Evolutionary conservation across 2,113 vertebrate genomes (phyloP), one percentile per base, ranked within the genome.

Genomic region (Hydrochoerus hydrochaeris): DNA sequence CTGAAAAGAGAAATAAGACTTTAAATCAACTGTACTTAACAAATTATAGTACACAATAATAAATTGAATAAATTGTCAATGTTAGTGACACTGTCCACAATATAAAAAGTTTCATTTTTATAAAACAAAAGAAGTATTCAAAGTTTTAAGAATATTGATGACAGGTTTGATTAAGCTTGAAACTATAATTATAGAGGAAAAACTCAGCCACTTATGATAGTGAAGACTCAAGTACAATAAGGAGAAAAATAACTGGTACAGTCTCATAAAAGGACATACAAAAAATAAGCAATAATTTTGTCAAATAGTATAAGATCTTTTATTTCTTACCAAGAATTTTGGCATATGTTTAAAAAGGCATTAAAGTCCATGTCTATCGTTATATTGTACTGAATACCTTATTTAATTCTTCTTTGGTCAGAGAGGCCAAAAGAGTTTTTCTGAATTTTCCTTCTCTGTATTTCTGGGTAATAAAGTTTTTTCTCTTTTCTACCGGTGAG

Each of bases 381-480:
- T 63, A 28, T 3, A 10, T 62, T 91, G n/a, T n/a, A 82, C 4
- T n/a, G 28, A 81, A 60, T 98, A 99, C 99, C 99, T 99, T 99
- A 98, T 99, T 99, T 98, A 99, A 98, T 80, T 99, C 98, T 92
- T 99, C 99, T 97, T 99, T 99, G 88, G 98, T 98, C 96, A 93
- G 98, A 96, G 97, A 98, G 52, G 89, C 95, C 98, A 98, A 97
- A 98, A 98, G 97, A 88, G 98, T 96, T 97, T 98, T 99, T 73
- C 99, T 98, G 98, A 99, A 99, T 97, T 98, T 99, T 97, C 99
- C 99, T 95, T 99, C 99, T 95, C 99, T 99, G 98, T 99, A 99
- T 98, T 99, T 99, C 97, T 99, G 99, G 84, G 98, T 99, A 96
- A 99, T 98, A 97, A 99, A 99, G 2, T 95, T 97, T 97, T 99